Conservation (phyloP, 2,888 invertebrate species). For the Drosophila longiperda region DNA sequence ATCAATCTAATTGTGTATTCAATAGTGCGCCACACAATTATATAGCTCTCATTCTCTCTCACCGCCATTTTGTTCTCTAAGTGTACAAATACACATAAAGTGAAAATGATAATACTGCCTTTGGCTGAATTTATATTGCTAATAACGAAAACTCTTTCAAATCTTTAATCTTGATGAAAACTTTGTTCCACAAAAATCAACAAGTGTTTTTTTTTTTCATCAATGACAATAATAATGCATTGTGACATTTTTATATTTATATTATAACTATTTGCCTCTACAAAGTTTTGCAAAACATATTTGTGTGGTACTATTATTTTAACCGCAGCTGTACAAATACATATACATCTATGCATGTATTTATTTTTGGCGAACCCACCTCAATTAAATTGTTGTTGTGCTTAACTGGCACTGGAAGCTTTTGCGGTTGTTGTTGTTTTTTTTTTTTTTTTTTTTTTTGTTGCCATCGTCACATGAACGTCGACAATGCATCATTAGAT, state of each 20-base stretch:
- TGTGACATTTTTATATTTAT: background rate
- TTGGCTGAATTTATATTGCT: background rate
- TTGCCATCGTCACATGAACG: slow-evolving; percentile 8
- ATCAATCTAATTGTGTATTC: slow-evolving; percentile 35
- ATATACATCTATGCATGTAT: too few relatives aligned
- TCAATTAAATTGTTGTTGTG: slow-evolving; percentile 65
- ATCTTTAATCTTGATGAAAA: background rate
- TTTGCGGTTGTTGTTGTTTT: background rate
- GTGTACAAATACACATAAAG: background rate
- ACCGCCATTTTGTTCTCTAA: background rate
- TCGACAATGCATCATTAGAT: slow-evolving; percentile 58
- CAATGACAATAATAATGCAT: background rate
- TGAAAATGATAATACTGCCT: background rate
- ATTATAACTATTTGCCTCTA: background rate
- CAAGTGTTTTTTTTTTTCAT: background rate
- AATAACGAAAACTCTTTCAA: background rate
- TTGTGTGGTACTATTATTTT: background rate
- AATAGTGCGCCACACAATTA: slow-evolving; percentile 5
- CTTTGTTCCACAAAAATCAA: background rate
- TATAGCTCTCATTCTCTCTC: background rate
- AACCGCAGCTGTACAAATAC: background rate
- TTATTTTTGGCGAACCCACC: slow-evolving; percentile 55
- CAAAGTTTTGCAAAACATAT: background rate
- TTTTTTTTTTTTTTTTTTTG: background rate
- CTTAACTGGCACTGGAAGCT: background rate